Base-by-base conservation (phyloP, 2,888 invertebrate species). In the Latrodectus elegans region DNA sequence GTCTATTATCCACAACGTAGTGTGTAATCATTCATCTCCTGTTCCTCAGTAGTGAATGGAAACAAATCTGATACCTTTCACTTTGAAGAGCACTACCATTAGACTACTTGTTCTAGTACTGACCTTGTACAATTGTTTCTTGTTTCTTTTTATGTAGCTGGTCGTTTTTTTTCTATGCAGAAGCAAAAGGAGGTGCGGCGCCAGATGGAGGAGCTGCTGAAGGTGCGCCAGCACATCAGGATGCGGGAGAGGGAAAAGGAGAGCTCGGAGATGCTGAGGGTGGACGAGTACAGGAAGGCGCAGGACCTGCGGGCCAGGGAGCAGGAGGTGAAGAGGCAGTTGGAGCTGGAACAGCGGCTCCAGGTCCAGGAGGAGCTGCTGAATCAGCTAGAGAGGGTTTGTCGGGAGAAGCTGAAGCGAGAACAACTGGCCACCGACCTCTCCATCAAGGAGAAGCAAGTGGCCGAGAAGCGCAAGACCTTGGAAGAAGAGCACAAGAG, bases 201-300 rank as follows among this genome's bases (percentile, higher is more conserved):
- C 11, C 86, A 87, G 72, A 71, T 80, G 4, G 12, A 55, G 10
- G 86, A 87, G 22, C 67, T 87, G 15, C 76, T 52, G n/a, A 73
- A 38, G 14, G 72, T 77, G 11, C 53, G 81, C 4, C 67, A 87
- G 14, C 65, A 67, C 51, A 73, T 81, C 53, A 8, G 22, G 17
- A 49, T n/a, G 1, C 55, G 22, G 55, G 80, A 87, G 22, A 87
- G 81, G 22, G 4, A 65, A 8, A 81, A 52, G 53, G 81, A 81
- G 0, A 38, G n/a, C 14, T 38, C 49, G 6, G 15, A 67, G 49
- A 71, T 73, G 15, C 14, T 81, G 17, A 87, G 77, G 26, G 77
- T 38, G 3, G 86, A 87, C 76, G 86, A 87, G 17, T 87, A 87
- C n/a, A 75, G 86, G 26, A 87, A 87, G 53, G 86, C 86, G n/a